Base-by-base conservation (phyloP, 2,113 vertebrate genomes). In the Anoura caudifer region DNA sequence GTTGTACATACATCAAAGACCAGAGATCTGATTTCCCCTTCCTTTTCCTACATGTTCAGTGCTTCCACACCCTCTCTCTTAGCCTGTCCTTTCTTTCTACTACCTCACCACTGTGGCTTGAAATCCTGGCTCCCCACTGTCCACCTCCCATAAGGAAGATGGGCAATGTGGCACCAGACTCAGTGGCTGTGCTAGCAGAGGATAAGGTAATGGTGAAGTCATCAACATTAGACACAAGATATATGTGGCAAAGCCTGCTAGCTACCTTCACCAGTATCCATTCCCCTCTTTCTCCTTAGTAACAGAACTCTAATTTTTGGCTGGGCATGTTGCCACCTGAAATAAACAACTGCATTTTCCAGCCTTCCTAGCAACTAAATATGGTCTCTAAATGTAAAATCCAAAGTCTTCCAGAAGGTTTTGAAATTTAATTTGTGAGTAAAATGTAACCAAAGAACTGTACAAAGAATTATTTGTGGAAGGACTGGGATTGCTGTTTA, bases 331-430 rank as follows among this genome's bases (percentile, higher is more conserved):
- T 93, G 86, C 59, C 77, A 92, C 67, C 50, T 92, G 52, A 97
- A 87, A 87, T 54, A 96, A 95, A 94, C 56, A 92, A 67, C 77
- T 85, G 77, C 83, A 77, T 95, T 86, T 89, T 89, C 17, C 82
- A 88, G 50, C n/a, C 80, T 96, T 84, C 83, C 36, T 91, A 88
- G 90, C 59, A 93, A 88, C 92, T 92, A 92, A 92, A 82, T 92
- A 73, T 47, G 59, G 38, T 93, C n/a, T 89, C 4, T 76, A 82
- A 86, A 67, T 73, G 31, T 89, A 93, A 96, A 93, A 94, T 73
- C 20, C 36, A 87, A 92, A 91, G 75, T 47, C 47, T 28, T 96
- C 92, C 85, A 59, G 91, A 87, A 92, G 15, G 31, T 69, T 87
- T 95, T 82, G 47, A 86, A 41, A 73, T 47, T 47, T 59, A 95